These are phyloP conservation scores for Crotalus tigris DNA, from an alignment of 2,113 vertebrate species.

Conservation along the genomic window DNA sequence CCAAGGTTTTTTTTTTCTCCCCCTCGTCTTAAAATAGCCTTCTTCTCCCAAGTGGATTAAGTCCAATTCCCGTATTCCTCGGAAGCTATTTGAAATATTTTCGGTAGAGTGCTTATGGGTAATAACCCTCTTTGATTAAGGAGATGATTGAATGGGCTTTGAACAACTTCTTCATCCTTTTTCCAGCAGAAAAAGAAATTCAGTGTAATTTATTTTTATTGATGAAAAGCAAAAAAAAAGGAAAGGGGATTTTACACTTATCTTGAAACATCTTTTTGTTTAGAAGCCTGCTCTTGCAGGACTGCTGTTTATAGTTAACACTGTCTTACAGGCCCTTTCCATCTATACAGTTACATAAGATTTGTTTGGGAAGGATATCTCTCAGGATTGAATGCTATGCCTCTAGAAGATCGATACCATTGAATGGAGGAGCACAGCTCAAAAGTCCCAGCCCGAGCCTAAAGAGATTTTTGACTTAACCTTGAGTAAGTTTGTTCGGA, in stretches of 20 bases:
- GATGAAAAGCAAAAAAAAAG: background rate
- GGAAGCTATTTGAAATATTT: background rate
- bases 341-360: background rate
- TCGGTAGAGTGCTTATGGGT: background rate
- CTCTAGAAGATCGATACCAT: background rate
- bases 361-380: background rate
- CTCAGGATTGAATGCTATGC: no score
- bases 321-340: accelerated
- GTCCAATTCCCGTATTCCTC: background rate
- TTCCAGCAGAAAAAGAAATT: background rate
- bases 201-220: background rate
- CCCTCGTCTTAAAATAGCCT: background rate
- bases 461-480: background rate
- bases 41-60: background rate
- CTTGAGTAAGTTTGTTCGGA: accelerated
- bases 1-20: background rate
- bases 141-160: background rate
- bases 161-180: background rate
- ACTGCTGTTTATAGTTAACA: background rate
- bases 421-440: background rate
- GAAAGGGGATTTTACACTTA: background rate
- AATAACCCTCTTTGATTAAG: background rate
- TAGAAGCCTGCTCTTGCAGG: background rate
- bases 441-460: background rate
- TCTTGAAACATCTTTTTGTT: background rate